phyloP scores from a whole-genome alignment of 2,113 vertebrate species.

The Mellivora capensis region DNA sequence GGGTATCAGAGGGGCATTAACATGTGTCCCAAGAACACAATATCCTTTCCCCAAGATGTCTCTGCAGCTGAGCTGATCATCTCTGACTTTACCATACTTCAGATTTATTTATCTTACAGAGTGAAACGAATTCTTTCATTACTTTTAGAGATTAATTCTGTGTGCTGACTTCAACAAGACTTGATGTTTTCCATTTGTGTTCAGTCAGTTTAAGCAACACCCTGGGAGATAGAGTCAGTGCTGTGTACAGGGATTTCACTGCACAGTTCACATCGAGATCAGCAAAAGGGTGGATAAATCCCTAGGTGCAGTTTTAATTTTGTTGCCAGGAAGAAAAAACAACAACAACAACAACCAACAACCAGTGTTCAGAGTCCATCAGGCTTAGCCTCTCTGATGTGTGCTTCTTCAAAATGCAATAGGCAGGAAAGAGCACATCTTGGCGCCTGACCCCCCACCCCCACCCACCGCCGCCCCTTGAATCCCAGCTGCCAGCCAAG shows the following conservation, averaged over 20 bases:
- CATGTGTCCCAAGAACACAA: not conserved
- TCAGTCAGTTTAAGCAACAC: conserved; percentile 47
- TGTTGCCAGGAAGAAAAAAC: not conserved
- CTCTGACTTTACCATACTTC: conserved; percentile 34
- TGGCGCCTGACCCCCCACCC: not conserved
- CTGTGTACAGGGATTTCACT: conserved; percentile 54
- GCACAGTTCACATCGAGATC: conserved; percentile 12
- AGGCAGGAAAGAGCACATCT: not conserved
- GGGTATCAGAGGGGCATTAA: not conserved
- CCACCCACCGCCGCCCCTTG: too few species aligned
- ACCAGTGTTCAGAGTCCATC: conserved; percentile 13
- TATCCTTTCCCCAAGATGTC: not conserved
- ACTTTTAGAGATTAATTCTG: conserved; percentile 65
- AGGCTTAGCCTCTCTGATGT: conserved; percentile 5
- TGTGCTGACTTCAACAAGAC: conserved; percentile 65
- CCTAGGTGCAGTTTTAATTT: conserved; percentile 45
- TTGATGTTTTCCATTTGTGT: conserved; percentile 52
- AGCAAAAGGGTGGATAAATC: conserved; percentile 60
- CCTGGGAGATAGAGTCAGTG: not conserved
- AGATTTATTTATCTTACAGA: conserved; percentile 55
- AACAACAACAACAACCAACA: not conserved
- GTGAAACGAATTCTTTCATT: conserved; percentile 60
- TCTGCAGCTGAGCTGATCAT: not conserved
- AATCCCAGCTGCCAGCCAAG: not conserved
- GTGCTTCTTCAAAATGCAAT: not conserved